A percentile compares a stretch with the other conserved stretches of the same genome.
Evolutionary conservation across 2,113 vertebrate genomes (phyloP).

Genomic region (Petrocephalus microphthalmus): DNA sequence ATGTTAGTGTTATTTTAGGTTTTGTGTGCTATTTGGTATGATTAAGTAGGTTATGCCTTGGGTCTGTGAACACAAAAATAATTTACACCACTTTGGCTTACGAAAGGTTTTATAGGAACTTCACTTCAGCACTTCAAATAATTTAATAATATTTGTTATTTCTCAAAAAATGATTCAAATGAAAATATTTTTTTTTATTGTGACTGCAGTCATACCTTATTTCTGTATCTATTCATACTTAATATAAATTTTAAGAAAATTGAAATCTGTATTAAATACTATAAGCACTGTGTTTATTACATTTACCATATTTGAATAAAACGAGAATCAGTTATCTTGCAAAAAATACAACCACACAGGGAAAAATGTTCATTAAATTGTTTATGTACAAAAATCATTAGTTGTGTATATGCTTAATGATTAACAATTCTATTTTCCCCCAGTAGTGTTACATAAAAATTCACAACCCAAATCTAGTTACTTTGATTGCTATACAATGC

Average conservation of each 20-base stretch:
- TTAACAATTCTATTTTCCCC: slow-evolving; percentile 33
- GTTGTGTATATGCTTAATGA: slow-evolving; percentile 41
- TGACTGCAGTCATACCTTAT: not conserved
- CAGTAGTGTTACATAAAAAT: slow-evolving; percentile 45
- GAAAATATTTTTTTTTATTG: too few relatives aligned
- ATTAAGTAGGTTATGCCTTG: not conserved
- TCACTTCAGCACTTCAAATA: not conserved
- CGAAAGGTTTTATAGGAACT: not conserved
- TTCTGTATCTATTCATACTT: not conserved
- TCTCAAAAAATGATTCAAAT: not conserved
- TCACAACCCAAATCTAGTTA: slow-evolving; percentile 34
- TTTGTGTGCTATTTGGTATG: not conserved
- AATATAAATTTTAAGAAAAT: not conserved
- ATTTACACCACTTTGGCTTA: not conserved
- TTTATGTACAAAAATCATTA: slow-evolving; percentile 57
- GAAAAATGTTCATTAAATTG: slow-evolving; percentile 36
- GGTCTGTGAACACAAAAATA: not conserved
- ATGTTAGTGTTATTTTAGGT: too few relatives aligned
- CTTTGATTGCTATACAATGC: slow-evolving; percentile 35
- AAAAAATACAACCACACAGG: not conserved
- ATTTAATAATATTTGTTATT: not conserved
- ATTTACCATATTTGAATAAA: not conserved
- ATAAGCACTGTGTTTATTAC: not conserved
- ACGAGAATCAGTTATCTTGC: not conserved
- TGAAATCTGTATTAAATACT: not conserved